Evolutionary conservation across 1,140 invertebrate species (phyloP).

Genomic region (Cheumatopsyche charites): DNA sequence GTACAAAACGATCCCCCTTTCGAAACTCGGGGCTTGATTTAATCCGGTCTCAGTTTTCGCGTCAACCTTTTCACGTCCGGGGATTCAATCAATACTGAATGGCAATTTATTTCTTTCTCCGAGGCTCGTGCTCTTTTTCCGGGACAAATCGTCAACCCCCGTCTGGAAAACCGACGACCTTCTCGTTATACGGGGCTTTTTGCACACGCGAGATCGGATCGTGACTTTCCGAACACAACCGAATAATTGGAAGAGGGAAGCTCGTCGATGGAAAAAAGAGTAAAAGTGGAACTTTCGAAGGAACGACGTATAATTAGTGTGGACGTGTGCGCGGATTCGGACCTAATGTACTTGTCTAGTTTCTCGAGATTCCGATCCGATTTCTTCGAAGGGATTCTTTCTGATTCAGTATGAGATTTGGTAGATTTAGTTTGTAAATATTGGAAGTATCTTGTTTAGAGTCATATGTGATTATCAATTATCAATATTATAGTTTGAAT

Average conservation of each 20-base stretch:
- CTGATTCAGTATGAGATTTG: no score
- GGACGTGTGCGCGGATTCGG: not conserved
- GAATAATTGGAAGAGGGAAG: not conserved
- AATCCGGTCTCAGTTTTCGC: not conserved
- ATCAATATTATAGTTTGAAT: no score
- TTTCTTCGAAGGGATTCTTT: no score
- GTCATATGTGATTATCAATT: no score
- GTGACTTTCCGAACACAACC: not conserved
- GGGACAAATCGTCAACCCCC: constrained; percentile 17
- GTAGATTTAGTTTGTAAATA: no score
- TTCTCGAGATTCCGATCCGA: not conserved
- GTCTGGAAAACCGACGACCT: not conserved
- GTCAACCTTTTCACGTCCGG: constrained; percentile 9
- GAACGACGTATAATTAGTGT: not conserved
- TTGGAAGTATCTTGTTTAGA: no score
- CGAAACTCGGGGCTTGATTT: no score
- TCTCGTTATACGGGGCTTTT: not conserved
- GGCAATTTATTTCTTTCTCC: constrained; percentile 1
- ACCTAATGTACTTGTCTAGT: not conserved
- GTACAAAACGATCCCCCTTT: no score
- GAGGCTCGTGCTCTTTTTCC: not conserved
- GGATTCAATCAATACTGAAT: constrained; percentile 14
- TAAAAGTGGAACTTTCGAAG: not conserved
- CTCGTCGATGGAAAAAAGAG: no score
- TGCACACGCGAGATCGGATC: not conserved